These are phyloP conservation scores for Hemistola chrysoprasaria DNA, from an alignment of 2,888 invertebrate species.

Conservation along the genomic window DNA sequence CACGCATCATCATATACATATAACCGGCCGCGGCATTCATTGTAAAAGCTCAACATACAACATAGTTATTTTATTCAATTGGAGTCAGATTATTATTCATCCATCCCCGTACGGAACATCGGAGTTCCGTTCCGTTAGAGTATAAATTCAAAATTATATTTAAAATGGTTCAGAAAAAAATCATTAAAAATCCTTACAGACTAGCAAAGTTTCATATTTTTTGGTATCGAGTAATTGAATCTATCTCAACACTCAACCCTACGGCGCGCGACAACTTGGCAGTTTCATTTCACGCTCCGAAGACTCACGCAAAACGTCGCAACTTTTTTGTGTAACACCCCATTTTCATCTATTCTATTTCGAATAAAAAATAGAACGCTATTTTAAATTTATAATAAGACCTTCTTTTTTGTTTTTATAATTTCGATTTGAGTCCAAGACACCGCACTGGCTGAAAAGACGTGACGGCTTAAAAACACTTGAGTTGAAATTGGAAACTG, in stretches of 20 bases:
- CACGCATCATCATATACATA: too few relatives aligned
- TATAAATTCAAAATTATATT: too few relatives aligned
- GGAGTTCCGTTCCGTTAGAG: too few relatives aligned
- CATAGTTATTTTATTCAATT: too few relatives aligned
- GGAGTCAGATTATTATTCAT: too few relatives aligned
- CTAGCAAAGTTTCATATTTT: background rate
- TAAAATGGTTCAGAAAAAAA: too few relatives aligned
- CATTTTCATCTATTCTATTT: conserved; percentile 30
- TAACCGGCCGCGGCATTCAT: too few relatives aligned
- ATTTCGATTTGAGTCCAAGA: conserved; percentile 4
- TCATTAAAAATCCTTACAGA: too few relatives aligned
- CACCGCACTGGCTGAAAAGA: conserved; percentile 4
- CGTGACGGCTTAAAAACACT: conserved; percentile 4
- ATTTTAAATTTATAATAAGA: too few relatives aligned
- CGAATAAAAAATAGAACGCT: background rate
- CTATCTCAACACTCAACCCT: conserved; percentile 25
- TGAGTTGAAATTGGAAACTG: too few relatives aligned
- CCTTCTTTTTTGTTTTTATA: background rate
- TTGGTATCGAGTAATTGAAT: conserved; percentile 2
- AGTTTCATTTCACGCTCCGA: conserved; percentile 49
- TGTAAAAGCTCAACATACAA: too few relatives aligned
- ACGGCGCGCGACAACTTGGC: conserved; percentile 28
- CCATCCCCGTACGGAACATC: too few relatives aligned
- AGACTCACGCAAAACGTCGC: conserved; percentile 41
- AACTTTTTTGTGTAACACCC: conserved; percentile 36